These are phyloP conservation scores for Drusus annulatus DNA, from an alignment of 1,140 invertebrate genomes.

Conservation along the genomic window DNA sequence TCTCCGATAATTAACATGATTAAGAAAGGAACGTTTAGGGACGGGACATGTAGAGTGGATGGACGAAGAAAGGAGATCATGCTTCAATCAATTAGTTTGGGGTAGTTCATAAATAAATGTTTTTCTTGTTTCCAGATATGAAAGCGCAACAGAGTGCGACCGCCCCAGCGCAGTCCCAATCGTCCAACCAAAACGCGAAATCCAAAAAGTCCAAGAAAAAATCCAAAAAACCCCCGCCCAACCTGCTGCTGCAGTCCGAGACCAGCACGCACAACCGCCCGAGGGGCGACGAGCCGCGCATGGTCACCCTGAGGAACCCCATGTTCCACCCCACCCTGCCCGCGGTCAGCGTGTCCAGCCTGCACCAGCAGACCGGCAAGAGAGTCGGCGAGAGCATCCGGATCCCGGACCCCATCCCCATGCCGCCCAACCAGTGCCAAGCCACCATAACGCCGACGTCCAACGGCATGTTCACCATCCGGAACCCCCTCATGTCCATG, in stretches of 20 bases:
- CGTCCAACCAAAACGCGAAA: constrained; percentile 58
- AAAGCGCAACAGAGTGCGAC: neutral
- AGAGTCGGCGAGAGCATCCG: constrained; percentile 72
- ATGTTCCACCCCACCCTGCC: constrained; percentile 75
- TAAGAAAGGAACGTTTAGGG: no score
- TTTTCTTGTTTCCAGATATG: constrained; percentile 6
- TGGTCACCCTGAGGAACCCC: constrained; percentile 83
- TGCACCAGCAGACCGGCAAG: constrained; percentile 75
- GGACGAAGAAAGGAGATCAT: no score
- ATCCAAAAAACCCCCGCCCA: constrained; percentile 63
- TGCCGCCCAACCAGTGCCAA: constrained; percentile 68
- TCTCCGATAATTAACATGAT: no score
- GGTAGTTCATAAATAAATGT: no score
- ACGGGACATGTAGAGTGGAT: no score
- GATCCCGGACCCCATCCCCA: constrained; percentile 67
- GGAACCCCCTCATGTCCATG: constrained; percentile 76
- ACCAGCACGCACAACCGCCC: constrained; percentile 31
- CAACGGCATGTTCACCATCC: constrained; percentile 84
- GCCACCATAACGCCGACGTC: constrained; percentile 69
- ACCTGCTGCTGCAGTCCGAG: constrained; percentile 39
- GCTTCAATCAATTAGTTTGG: no score
- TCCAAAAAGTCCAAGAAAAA: constrained; percentile 69
- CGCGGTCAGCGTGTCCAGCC: constrained; percentile 63
- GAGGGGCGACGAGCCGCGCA: constrained; percentile 71
- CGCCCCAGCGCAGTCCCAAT: neutral